These are phyloP conservation scores for Esox lucius DNA, from an alignment of 2,797 vertebrate species.

Conservation along the genomic window DNA sequence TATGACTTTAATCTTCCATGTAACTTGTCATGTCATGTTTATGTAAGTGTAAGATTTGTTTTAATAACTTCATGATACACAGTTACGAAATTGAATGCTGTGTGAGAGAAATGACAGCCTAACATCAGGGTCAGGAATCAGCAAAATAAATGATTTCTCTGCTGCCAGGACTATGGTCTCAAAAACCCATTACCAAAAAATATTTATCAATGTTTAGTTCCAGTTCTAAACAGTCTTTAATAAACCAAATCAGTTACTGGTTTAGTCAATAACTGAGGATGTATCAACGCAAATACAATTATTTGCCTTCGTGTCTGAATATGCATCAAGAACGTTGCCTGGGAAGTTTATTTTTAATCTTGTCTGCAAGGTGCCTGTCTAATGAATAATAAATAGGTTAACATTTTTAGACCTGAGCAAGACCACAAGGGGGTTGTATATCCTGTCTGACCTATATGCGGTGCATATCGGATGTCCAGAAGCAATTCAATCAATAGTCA, in stretches of 20 bases:
- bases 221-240: neutral
- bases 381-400: neutral
- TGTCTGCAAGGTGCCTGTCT: neutral
- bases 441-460: neutral
- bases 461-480: neutral
- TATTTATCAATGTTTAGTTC: constrained; percentile 1
- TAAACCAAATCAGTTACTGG: neutral
- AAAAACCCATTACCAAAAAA: neutral
- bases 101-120: neutral
- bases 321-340: neutral
- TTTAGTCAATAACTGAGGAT: neutral
- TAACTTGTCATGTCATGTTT: neutral
- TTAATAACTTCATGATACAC: neutral
- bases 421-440: neutral
- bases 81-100: constrained; percentile 13
- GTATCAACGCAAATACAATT: neutral
- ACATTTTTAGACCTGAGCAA: neutral
- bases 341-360: neutral
- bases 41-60: neutral
- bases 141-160: constrained; percentile 3
- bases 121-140: neutral
- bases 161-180: neutral
- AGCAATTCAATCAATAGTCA: neutral
- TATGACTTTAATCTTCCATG: no score
- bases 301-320: neutral